Conservation (phyloP, 2,797 vertebrate genomes). For the Myotis planiceps region DNA sequence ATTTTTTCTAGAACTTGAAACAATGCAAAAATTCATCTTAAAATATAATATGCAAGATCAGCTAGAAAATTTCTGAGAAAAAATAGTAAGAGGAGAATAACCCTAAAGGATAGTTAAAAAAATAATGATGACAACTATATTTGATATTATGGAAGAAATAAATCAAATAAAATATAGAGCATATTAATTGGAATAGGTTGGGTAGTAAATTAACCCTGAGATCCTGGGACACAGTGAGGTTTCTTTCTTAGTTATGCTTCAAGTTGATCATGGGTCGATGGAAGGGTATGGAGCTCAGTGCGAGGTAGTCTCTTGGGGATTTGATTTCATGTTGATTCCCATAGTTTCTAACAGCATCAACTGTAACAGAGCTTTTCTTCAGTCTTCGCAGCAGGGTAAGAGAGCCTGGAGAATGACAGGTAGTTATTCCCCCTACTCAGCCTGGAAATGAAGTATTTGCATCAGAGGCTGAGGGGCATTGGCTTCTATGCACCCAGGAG, state of each 20-base stretch:
- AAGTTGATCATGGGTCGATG: rapidly evolving
- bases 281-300: rapidly evolving
- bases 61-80: neutral
- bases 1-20: neutral
- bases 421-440: neutral
- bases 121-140: neutral
- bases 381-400: neutral
- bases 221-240: neutral
- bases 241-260: neutral
- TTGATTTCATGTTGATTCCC: too few species aligned
- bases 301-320: neutral
- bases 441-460: neutral
- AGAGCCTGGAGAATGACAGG: neutral
- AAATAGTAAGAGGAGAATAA: neutral
- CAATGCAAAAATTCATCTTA: neutral
- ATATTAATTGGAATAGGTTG: neutral
- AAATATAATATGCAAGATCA: neutral
- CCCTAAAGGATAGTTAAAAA: neutral
- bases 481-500: neutral
- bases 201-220: neutral
- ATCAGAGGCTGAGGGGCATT: neutral
- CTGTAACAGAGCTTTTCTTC: neutral
- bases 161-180: neutral
- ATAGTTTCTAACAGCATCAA: neutral
- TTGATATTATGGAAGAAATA: neutral